These are phyloP conservation scores for Scomberomorus guttatus DNA, from an alignment of 2,797 vertebrate genomes.

Conservation along the genomic window DNA sequence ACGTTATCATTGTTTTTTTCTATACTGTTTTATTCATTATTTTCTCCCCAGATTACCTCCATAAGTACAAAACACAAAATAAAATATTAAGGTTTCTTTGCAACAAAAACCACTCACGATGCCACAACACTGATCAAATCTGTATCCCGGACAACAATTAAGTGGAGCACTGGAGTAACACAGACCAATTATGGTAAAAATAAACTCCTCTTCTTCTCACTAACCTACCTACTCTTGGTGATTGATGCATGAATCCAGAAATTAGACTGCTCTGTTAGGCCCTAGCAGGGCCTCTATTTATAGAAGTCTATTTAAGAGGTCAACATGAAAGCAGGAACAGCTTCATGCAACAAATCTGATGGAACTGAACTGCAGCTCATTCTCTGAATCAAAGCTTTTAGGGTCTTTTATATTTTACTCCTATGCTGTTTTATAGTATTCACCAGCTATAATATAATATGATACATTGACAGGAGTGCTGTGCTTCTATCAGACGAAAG, in stretches of 20 bases:
- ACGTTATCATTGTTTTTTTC: background rate
- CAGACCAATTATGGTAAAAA: background rate
- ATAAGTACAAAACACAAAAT: background rate
- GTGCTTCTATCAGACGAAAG: background rate
- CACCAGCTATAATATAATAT: background rate
- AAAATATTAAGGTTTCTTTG: background rate
- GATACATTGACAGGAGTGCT: background rate
- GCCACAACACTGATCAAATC: background rate
- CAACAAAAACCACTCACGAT: background rate
- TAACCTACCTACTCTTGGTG: slow-evolving; percentile 21
- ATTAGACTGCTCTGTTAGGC: slow-evolving; percentile 32
- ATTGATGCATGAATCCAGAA: slow-evolving; percentile 51
- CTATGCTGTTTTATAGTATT: background rate
- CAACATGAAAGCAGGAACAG: slow-evolving; percentile 46
- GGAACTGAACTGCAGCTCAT: slow-evolving; percentile 31
- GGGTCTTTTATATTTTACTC: background rate
- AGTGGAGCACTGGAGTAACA: background rate
- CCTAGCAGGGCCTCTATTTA: slow-evolving; percentile 50
- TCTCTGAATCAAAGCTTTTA: background rate
- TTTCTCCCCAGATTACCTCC: background rate
- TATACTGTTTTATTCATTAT: slow-evolving; percentile 5
- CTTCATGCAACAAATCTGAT: slow-evolving; percentile 24
- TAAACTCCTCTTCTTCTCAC: background rate
- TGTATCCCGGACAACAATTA: background rate
- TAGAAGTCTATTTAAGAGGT: slow-evolving; percentile 58